Conservation (phyloP, 2,113 vertebrate species). For the Pluvianellus socialis region DNA sequence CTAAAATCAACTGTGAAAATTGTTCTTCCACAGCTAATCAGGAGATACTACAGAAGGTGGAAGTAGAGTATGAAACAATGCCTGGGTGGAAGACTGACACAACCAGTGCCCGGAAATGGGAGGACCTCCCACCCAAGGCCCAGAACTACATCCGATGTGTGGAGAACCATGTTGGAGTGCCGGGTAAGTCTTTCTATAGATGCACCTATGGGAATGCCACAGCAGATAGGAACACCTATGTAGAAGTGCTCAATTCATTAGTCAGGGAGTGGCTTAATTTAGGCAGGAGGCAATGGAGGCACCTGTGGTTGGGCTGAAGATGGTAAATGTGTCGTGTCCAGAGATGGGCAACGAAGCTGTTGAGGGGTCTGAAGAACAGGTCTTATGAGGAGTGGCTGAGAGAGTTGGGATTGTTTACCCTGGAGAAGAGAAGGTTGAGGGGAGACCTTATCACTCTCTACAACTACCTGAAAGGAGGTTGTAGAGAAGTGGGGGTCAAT, state of each 20-base stretch:
- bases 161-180: constrained; percentile 93
- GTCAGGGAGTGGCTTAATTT: neutral
- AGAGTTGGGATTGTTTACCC: no score
- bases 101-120: constrained; percentile 90
- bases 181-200: constrained; percentile 77
- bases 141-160: constrained; percentile 95
- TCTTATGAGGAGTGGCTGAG: no score
- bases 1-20: neutral
- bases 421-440: no score
- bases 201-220: fast-evolving
- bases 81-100: constrained; percentile 97
- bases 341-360: no score
- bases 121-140: constrained; percentile 91
- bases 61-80: constrained; percentile 95
- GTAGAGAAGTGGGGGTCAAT: no score
- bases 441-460: no score
- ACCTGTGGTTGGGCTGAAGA: neutral
- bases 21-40: constrained; percentile 84
- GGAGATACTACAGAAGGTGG: constrained; percentile 93
- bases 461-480: no score
- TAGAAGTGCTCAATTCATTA: fast-evolving
- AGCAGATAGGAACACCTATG: neutral
- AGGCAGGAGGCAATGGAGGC: neutral
- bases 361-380: no score
- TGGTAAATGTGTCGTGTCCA: neutral